phyloP scores from a whole-genome alignment of 53 echinoderm and acorn worm genomes.

The Arbacia lixula region DNA sequence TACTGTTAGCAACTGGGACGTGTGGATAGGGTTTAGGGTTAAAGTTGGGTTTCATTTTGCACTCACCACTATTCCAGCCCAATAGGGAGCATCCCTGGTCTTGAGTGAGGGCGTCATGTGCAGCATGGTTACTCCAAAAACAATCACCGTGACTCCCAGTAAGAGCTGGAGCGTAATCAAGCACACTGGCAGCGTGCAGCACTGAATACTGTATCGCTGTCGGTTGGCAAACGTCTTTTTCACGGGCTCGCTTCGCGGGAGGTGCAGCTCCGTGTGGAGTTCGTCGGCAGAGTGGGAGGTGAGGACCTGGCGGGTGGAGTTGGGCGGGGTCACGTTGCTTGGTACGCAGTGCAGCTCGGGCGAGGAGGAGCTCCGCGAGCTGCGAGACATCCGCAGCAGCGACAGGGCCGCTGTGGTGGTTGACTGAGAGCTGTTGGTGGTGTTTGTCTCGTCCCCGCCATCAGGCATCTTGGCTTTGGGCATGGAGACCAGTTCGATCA shows the following conservation, averaged over 20 bases:
- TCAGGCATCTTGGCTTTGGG: constrained; percentile 41
- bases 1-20: no score
- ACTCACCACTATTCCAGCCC: constrained; percentile 99
- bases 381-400: constrained; percentile 83
- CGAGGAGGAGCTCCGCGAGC: constrained; percentile 95
- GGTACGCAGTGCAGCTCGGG: constrained; percentile 91
- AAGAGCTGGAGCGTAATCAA: constrained; percentile 91
- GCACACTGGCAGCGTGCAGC: constrained; percentile 96
- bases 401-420: constrained; percentile 82
- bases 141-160: constrained; percentile 88
- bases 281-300: constrained; percentile 65
- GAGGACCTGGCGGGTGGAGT: constrained; percentile 60
- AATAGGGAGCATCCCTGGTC: constrained; percentile 95
- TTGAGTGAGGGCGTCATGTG: constrained; percentile 94
- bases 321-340: constrained; percentile 61
- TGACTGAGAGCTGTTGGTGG: constrained; percentile 92
- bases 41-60: no score
- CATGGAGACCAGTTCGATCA: background rate
- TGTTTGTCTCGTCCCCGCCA: constrained; percentile 52
- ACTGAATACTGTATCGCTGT: constrained; percentile 89
- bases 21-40: no score
- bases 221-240: constrained; percentile 61
- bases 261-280: constrained; percentile 62
- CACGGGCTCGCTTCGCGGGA: constrained; percentile 63
- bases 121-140: constrained; percentile 96